Evolutionary conservation across 2,888 invertebrate genomes (phyloP), one percentile per base, ranked within the genome.

Genomic region (Ditula angustiorana): DNA sequence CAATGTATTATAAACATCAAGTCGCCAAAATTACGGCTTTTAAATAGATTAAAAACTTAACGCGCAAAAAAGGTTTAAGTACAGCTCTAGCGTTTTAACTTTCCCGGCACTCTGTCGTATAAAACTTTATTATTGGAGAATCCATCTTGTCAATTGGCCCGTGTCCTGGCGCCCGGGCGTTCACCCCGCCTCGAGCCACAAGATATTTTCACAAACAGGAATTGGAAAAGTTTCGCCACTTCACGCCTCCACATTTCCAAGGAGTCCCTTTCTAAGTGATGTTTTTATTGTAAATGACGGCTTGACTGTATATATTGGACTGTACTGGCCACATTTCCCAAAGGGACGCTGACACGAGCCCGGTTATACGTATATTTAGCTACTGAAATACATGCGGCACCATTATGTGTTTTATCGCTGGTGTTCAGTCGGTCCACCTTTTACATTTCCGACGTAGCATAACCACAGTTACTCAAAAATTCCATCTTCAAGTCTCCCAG

Each of bases 141-240:
- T 53, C 64, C 64, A 64, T 64, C 64, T 53, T 53, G 52, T 53
- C 64, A 47, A 64, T 64, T 58, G 64, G 46, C 64, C 58, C 64
- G 64, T 46, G 50, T 26, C 19, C 56, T 30, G 52, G 26, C 55
- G 37, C 24, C 50, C 53, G 33, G 63, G 19, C 52, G 26, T 50
- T 63, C 63, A 57, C 63, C 63, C 55, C 50, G 50, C 50, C 19
- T 28, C 30, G 30, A 10, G 46, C 21, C 44, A 46, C 46, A 23
- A 57, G 57, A 57, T 44, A 63, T 58, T 64, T 53, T 47, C 52
- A 58, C 59, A 58, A 63, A 64, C 63, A 53, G 35, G 59, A 64
- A 64, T 64, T 59, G 59, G 64, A 59, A 64, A 64, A 64, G 58
- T 64, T 64, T 47, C 52, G 35, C 37, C 41, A 56, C 41, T 56